Conservation (phyloP, 2,113 vertebrate genomes). For the Toxotes jaculatrix region DNA sequence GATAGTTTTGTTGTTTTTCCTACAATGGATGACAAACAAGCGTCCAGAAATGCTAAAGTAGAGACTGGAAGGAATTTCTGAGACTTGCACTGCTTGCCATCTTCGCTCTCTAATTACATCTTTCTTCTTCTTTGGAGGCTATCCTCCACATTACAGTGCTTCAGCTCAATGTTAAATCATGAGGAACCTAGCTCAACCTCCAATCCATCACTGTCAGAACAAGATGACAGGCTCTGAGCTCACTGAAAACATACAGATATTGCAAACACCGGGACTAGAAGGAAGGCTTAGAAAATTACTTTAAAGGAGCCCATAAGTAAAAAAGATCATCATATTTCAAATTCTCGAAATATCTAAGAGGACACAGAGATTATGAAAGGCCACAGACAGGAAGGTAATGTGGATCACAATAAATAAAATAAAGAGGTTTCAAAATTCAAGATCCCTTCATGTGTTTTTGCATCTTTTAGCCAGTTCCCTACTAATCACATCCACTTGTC, state of each 20-base stretch:
- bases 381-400: not conserved
- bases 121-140: conserved; percentile 29
- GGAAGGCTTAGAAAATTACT: not conserved
- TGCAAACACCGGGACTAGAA: not conserved
- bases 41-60: conserved; percentile 26
- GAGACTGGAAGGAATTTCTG: conserved; percentile 19
- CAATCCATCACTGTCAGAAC: conserved; percentile 50
- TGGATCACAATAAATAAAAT: not conserved
- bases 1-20: conserved; percentile 21
- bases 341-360: not conserved
- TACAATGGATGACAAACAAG: conserved; percentile 21
- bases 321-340: not conserved
- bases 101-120: conserved; percentile 51
- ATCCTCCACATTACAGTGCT: conserved; percentile 11
- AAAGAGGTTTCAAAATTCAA: not conserved
- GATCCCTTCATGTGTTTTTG: not conserved
- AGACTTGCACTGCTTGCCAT: conserved; percentile 20
- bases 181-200: conserved; percentile 28
- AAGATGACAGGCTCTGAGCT: conserved; percentile 34
- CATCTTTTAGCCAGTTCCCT: not conserved
- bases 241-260: conserved; percentile 9
- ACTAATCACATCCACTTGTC: not conserved
- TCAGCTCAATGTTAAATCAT: conserved; percentile 33
- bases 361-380: not conserved
- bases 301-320: not conserved